Evolutionary conservation across 2,888 invertebrate genomes (phyloP), one percentile per base, ranked within the genome.

Genomic region (Hedya salicella): DNA sequence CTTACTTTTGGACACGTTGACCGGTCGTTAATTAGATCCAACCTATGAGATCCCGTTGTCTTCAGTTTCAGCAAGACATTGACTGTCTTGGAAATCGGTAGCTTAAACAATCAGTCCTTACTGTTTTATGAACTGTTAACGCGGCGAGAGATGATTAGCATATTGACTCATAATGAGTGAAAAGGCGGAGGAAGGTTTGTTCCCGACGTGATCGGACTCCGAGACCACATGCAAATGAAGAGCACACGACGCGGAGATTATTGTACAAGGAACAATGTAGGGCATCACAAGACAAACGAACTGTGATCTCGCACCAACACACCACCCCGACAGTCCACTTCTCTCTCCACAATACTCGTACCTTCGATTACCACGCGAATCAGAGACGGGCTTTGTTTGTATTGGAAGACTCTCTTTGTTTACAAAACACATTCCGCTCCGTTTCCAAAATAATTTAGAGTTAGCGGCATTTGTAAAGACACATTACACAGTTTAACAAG

Each of bases 141-240:
- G 52, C 40, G 19, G 13, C 42, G 52, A 61, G 66, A 54, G 48
- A 39, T 32, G 53, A 52, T 66, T 66, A 54, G 48, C 66, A 66
- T 66, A 82, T 82, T 81, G 85, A 86, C 82, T 87, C 78, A 79
- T 81, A 87, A 87, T 80, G 77, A 85, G 85, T 83, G 84, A 86
- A 87, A 87, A 83, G 78, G 72, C 74, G 70, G 75, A 81, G 78
- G 82, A 86, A 80, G 80, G 78, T 81, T 73, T 70, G 75, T 78
- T 72, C 74, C 74, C 76, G 75, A 70, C 78, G 80, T 82, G 79
- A 81, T 79, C 77, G 71, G 79, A 78, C 76, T 80, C 76, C 76
- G 53, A 52, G 46, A 54, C 40, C 36, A 79, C 78, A 88, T 88
- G 84, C 76, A 82, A 88, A 88, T 87, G 82, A 84, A 78, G 73